A percentile compares a stretch with the other conserved stretches of the same genome.
Evolutionary conservation across 2,113 vertebrate species (phyloP).

Genomic region (Oreochromis tanganicae): DNA sequence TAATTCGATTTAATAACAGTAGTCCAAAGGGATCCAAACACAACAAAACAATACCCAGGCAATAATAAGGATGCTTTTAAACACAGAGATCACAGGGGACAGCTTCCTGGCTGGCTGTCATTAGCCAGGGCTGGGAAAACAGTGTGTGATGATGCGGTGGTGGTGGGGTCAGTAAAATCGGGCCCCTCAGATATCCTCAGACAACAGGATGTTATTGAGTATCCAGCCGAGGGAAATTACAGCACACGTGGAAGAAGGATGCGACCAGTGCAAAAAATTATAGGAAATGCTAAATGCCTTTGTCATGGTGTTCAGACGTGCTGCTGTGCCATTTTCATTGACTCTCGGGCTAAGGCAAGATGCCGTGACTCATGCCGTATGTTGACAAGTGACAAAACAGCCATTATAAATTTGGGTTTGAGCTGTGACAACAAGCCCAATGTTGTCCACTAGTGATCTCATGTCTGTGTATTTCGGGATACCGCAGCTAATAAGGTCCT

Average conservation of each 20-base stretch:
- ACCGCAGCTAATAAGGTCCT: background rate
- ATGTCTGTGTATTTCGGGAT: background rate
- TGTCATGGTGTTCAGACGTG: background rate
- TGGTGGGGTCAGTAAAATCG: slow-evolving; percentile 34
- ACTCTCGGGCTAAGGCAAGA: background rate
- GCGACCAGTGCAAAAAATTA: slow-evolving; percentile 34
- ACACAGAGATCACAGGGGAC: slow-evolving; percentile 53
- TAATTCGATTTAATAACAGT: slow-evolving; percentile 48
- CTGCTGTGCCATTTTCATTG: background rate
- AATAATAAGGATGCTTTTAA: slow-evolving; percentile 57
- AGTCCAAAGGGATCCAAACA: slow-evolving; percentile 4
- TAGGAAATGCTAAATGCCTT: slow-evolving; percentile 35
- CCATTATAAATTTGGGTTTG: background rate
- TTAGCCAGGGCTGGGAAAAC: slow-evolving; percentile 47
- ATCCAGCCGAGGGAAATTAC: slow-evolving; percentile 54
- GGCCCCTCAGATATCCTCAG: slow-evolving; percentile 49
- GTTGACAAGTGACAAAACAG: background rate
- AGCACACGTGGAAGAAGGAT: slow-evolving; percentile 8
- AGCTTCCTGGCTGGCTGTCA: slow-evolving; percentile 60
- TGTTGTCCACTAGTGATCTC: background rate
- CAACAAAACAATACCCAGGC: slow-evolving; percentile 52
- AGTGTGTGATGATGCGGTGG: slow-evolving; percentile 50
- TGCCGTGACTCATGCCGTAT: background rate
- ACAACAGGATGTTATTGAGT: slow-evolving; percentile 70
- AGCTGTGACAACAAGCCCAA: background rate